These are phyloP conservation scores for Megalopta genalis DNA, from an alignment of 1,140 invertebrate genomes.

Conservation along the genomic window DNA sequence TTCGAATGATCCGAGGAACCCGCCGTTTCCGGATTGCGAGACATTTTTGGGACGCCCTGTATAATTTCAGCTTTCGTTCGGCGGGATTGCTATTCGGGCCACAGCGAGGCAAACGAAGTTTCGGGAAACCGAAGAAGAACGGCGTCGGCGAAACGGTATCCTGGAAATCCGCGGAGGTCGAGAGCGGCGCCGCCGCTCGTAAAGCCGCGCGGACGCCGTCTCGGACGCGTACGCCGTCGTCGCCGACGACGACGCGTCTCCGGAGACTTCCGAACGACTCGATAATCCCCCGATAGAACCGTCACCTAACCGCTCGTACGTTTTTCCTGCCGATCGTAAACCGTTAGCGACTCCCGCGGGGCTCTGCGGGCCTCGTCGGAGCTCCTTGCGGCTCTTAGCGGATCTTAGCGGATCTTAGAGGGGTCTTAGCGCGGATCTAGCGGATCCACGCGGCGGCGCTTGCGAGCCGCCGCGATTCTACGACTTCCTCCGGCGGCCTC, in stretches of 20 bases:
- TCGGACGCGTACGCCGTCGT: slow-evolving; percentile 22
- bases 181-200: background rate
- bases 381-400: too few species aligned
- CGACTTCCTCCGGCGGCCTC: background rate
- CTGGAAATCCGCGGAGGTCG: slow-evolving; percentile 9
- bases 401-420: too few species aligned
- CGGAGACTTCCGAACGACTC: slow-evolving; percentile 17
- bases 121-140: background rate
- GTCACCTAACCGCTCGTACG: background rate
- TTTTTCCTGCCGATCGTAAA: background rate
- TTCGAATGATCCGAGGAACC: too few species aligned
- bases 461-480: background rate
- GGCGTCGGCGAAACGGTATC: slow-evolving; percentile 7
- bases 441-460: too few species aligned
- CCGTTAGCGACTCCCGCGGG: too few species aligned
- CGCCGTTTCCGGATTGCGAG: too few species aligned
- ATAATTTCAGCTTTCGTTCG: too few species aligned
- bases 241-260: slow-evolving; percentile 23
- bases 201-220: slow-evolving; percentile 38
- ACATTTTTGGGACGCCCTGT: too few species aligned
- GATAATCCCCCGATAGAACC: background rate
- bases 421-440: too few species aligned
- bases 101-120: background rate
- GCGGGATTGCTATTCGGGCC: too few species aligned
- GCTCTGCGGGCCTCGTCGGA: too few species aligned